Evolutionary conservation across 1,140 invertebrate genomes (phyloP), one percentile per base, ranked within the genome.

Genomic region (Drosophila lacertosa): DNA sequence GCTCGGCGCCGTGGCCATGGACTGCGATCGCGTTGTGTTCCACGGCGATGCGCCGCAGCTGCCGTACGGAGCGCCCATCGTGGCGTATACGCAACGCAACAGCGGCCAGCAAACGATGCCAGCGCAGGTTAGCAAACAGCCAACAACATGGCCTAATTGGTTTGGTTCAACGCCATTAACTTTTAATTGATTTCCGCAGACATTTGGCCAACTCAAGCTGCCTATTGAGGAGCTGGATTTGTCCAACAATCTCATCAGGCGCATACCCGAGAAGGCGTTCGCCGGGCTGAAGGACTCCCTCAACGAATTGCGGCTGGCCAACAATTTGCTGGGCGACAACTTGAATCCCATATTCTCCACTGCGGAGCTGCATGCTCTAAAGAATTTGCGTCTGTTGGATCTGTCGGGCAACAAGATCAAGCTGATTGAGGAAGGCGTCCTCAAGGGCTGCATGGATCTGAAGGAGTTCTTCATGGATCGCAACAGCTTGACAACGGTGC

Each of bases 341-440:
- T 92, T 98, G 0, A 98, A 97, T 91, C 97, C 97, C 0, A 97
- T 98, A 64, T 98, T 98, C 89, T 96, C 96, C 1, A 96, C 95
- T 9, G 95, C 94, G 16, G 97, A 97, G 89, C 94, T 97, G 58
- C 95, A 96, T 62, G 94, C 95, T n/a, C 89, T 97, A 50, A 92
- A 92, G 1, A 93, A 94, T 62, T 90, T 98, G n/a, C 93, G 94
- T 68, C 88, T 95, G 3, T 89, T 98, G 20, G 96, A 97, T 91
- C 92, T 98, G 4, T 95, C 94, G 18, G 94, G 94, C 11, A 98
- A 98, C 81, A 93, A 93, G 40, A 95, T 98, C 32, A 94, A 94
- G 70, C 94, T 95, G 1, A 92, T 98, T 13, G 97, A 98, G 80
- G 96, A 97, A 78, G 96, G 96, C 0, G 94, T 97, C 29, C 93